Evolutionary conservation across 2,113 vertebrate genomes (phyloP), one percentile per base, ranked within the genome.

Genomic region (Odocoileus hemionus): DNA sequence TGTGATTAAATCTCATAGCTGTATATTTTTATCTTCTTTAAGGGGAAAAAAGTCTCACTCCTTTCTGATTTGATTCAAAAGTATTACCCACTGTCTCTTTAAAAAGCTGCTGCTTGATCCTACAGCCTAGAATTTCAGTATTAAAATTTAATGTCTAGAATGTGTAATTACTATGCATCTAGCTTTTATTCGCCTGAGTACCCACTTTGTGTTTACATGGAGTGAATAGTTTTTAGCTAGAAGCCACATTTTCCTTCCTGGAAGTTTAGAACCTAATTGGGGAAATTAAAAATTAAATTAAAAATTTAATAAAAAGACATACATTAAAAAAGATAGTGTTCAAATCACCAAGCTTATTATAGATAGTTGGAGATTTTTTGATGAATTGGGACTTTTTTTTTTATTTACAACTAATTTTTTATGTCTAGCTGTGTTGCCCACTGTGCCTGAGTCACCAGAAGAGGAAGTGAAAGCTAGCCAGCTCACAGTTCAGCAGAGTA

Each of bases 401-500:
- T 85, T 64, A 19, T 15, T 97, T n/a, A 90, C 80, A 50, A 5
- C 25, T 80, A 25, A 3, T 88, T 78, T 74, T 90, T 1, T 36
- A 45, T 25, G 70, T 98, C 57, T 57, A 99, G 99, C 98, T 96
- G 92, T 98, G 0, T 96, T 99, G 1, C 97, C 98, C 6, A 96
- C 97, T 92, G 98, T 98, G 13, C 93, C 98, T 5, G 98, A 99
- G 97, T 96, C 97, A 47, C 96, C 98, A 4, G 99, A 99, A 87
- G 99, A 98, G 5, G 98, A 99, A 45, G 99, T 98, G 76, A 99
- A 99, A 70, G 43, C 98, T 55, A 87, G 61, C 76, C 98, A 98
- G 82, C 97, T 98, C 91, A 97, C 98, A 0, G 96, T 98, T 23
- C 98, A 98, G 9, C 99, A 98, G 94, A 99, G 64, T 97, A 99